These are phyloP conservation scores for Zophobas atratus DNA, from an alignment of 1,140 invertebrate genomes.

Conservation along the genomic window DNA sequence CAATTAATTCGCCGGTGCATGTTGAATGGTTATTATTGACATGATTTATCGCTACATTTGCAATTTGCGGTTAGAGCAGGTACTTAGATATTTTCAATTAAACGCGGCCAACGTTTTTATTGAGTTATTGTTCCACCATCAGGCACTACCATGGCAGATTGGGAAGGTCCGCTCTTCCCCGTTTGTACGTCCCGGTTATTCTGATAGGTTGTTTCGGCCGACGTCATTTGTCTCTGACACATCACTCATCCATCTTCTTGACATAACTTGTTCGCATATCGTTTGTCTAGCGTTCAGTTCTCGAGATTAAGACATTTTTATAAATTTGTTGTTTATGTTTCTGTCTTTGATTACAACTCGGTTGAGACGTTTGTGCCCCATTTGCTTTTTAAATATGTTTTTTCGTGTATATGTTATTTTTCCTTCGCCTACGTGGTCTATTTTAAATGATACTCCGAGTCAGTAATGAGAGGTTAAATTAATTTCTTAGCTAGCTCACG, in stretches of 20 bases:
- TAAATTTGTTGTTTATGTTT: slow-evolving; percentile 22
- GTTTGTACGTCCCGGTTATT: slow-evolving; percentile 9
- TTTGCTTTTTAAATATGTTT: neutral
- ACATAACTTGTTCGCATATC: slow-evolving; percentile 48
- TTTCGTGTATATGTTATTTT: neutral
- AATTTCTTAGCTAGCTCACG: slow-evolving; percentile 9
- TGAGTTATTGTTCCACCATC: slow-evolving; percentile 27
- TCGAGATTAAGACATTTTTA: slow-evolving; percentile 41
- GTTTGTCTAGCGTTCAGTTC: slow-evolving; percentile 32
- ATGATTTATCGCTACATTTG: slow-evolving; percentile 36
- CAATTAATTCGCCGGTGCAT: slow-evolving; percentile 33
- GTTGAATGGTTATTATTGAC: slow-evolving; percentile 20
- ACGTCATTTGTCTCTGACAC: slow-evolving; percentile 47
- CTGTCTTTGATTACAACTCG: neutral
- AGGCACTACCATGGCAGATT: neutral
- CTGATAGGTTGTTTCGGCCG: slow-evolving; percentile 25
- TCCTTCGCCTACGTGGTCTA: neutral
- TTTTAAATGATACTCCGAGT: neutral
- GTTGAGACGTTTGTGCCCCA: slow-evolving; percentile 2
- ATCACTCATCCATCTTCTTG: slow-evolving; percentile 40
- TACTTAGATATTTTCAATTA: slow-evolving; percentile 33
- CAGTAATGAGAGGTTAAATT: neutral
- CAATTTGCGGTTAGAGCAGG: slow-evolving; percentile 24
- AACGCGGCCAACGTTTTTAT: neutral
- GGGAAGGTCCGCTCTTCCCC: too few relatives aligned